Evolutionary conservation across 2,113 vertebrate species (phyloP).

Genomic region (Cricetomys ansorgei): DNA sequence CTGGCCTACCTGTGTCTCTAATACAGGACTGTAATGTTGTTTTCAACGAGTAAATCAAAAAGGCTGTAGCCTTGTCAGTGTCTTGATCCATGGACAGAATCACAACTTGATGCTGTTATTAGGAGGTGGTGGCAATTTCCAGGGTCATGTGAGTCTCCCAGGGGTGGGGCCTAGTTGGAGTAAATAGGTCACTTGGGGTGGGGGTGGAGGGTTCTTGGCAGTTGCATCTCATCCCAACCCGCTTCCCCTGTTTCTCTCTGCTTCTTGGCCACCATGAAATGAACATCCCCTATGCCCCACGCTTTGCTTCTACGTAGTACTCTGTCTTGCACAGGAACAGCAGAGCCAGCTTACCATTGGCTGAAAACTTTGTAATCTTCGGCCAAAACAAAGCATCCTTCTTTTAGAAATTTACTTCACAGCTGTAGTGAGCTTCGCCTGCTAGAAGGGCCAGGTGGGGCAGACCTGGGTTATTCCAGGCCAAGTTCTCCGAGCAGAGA

Average conservation of each 20-base stretch:
- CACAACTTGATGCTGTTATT: neutral
- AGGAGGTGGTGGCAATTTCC: neutral
- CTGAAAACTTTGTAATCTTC: neutral
- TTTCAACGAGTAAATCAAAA: neutral
- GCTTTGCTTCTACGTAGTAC: neutral
- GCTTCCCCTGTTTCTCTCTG: too few relatives aligned
- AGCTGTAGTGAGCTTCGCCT: neutral
- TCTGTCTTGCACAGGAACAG: neutral
- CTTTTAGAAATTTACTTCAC: neutral
- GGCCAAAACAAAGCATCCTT: neutral
- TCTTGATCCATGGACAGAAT: neutral
- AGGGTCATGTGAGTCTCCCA: too few relatives aligned
- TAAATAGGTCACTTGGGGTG: neutral
- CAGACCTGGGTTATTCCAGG: accelerated
- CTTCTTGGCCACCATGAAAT: neutral
- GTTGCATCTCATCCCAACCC: neutral
- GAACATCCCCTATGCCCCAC: neutral
- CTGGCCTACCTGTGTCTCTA: neutral
- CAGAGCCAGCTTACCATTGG: neutral
- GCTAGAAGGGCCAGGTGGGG: neutral
- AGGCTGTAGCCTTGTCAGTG: neutral
- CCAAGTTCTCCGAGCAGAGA: neutral
- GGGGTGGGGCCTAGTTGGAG: neutral
- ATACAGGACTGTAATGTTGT: neutral
- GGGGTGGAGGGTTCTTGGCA: neutral